A percentile compares a stretch with the other conserved stretches of the same genome.
Evolutionary conservation across 2,797 vertebrate species (phyloP).

Genomic region (Sebastes glaucus): DNA sequence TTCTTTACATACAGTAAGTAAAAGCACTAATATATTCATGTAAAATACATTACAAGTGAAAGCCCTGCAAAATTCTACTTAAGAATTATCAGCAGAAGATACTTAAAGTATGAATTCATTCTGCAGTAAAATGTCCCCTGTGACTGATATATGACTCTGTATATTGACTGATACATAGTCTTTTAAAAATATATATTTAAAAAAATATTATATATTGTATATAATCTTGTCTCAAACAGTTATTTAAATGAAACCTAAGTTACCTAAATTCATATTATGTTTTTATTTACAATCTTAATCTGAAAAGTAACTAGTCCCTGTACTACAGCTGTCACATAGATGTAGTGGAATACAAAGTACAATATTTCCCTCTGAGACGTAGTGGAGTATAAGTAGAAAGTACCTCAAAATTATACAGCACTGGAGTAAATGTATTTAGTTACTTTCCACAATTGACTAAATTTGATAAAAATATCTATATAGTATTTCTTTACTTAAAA

Average conservation of each 20-base stretch:
- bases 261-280: neutral
- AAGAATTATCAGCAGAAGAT: neutral
- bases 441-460: neutral
- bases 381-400: neutral
- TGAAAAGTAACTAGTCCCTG: neutral
- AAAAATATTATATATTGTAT: too few species aligned
- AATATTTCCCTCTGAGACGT: neutral
- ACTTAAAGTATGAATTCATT: neutral
- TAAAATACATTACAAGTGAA: neutral
- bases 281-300: neutral
- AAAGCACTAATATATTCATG: neutral
- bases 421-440: neutral
- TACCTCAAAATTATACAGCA: neutral
- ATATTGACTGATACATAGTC: accelerated
- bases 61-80: too few species aligned
- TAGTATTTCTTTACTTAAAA: too few species aligned
- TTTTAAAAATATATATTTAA: neutral
- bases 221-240: neutral
- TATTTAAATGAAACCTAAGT: neutral
- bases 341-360: neutral
- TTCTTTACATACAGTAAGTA: neutral
- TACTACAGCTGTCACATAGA: neutral
- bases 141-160: too few species aligned
- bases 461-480: neutral
- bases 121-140: neutral